Percentiles rank a stretch among this genome's conserved stretches.
Evolutionary conservation across 2,797 vertebrate species (phyloP).

Genomic region (Eurystomus glaucurus): DNA sequence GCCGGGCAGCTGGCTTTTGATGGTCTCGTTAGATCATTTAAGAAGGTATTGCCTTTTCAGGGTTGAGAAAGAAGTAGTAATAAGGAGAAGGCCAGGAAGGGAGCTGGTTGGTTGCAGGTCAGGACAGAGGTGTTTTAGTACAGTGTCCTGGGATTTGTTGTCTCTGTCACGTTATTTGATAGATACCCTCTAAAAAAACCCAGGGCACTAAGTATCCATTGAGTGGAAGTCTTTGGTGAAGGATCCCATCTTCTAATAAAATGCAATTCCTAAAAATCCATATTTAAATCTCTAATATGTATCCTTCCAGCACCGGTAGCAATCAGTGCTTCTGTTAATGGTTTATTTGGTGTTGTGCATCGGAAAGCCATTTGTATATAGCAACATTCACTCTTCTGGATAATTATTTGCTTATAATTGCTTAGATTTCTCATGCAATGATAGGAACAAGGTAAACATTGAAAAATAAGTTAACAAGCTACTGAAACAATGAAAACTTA

Average conservation of each 20-base stretch:
- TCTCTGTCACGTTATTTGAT: accelerated
- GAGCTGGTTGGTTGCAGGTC: not conserved
- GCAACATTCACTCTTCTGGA: not conserved
- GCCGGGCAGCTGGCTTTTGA: not conserved
- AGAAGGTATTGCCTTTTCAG: not conserved
- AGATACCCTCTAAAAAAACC: not conserved
- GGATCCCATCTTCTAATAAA: not conserved
- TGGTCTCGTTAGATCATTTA: accelerated
- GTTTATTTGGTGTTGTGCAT: not conserved
- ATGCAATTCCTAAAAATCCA: not conserved
- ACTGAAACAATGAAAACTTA: not conserved
- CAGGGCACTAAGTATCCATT: accelerated
- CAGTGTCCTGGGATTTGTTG: not conserved
- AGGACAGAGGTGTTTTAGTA: not conserved
- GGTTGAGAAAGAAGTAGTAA: not conserved
- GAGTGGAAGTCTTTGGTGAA: not conserved
- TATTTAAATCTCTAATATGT: not conserved
- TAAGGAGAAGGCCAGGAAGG: not conserved
- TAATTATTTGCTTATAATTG: not conserved
- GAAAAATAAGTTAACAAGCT: not conserved
- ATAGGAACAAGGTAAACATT: not conserved
- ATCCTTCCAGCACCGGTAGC: not conserved
- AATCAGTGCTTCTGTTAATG: not conserved
- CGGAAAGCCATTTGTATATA: not conserved
- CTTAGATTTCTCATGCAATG: not conserved